Evolutionary conservation across 1,140 invertebrate genomes (phyloP), one percentile per base, ranked within the genome.

Genomic region (Papilio glaucus): DNA sequence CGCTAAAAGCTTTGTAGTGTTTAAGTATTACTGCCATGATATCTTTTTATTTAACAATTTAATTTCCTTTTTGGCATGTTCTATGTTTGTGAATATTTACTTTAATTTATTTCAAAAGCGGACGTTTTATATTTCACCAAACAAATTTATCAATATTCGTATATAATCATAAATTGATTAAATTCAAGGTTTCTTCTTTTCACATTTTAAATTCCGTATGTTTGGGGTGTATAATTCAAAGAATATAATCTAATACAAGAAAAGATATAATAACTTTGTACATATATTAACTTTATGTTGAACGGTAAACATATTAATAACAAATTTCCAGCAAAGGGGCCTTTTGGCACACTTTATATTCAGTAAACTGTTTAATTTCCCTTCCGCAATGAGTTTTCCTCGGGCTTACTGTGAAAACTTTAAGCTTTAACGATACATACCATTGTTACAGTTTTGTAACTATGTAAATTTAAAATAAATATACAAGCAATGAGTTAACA

Each of bases 1-100:
- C 45, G 45, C 49, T 57, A 57, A 57, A 57, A 57, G 49, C 49
- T 57, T 57, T 57, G 49, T 57, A 57, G 8, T 21, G 49, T 57
- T 26, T 21, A 21, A 57, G 4, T 57, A 57, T 10, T 57, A 57
- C 10, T 10, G 49, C 49, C 12, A 24, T 24, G 12, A 24, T 57
- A 24, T 13, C 0, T 21, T 12, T 26, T 12, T 57, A 12, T 12
- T 26, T 57, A 57, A 24, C 9, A 26, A 26, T 57, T 57, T 26
- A 0, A 21, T 0, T 45, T 45, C 42, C 42, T 18, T 45, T 45
- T 2, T 42, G 10, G 13, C 5, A 1, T 45, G 8, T 9, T 18
- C 21, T 26, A 4, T 57, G 21, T 24, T 57, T 26, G 2, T 57
- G 24, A 12, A 9, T 2, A 5, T 12, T 57, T 12, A 1, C 24